Evolutionary conservation across 2,113 vertebrate genomes (phyloP), one percentile per base, ranked within the genome.

Genomic region (Neoarius graeffei): DNA sequence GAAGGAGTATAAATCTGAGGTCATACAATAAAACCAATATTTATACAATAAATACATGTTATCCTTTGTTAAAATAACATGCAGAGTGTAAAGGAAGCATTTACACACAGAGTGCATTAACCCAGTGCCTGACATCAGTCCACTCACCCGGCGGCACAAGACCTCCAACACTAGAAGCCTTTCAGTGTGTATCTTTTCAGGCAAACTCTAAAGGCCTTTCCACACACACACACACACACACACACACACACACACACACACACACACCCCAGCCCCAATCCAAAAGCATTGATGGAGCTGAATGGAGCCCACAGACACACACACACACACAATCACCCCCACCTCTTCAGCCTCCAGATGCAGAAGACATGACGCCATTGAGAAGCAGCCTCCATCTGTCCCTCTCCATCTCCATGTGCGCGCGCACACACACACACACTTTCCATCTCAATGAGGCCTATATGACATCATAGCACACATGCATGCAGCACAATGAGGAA

Each of bases 301-400:
- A 89, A 89, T 89, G 85, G 88, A 89, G 88, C 85, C 85, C 73
- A 83, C 77, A 79, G 30, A 86, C 81, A 86, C 69, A 66, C 81
- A 88, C 89, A n/a, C n/a, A n/a, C 76, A 60, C 81, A 88, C 89
- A 89, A 77, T 84, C 88, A 84, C 76, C 50, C 86, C 64, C 76
- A 79, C 67, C 82, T 79, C 85, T 89, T 87, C 86, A 83, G 67
- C 89, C 89, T 91, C 90, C 87, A 91, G 90, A 90, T 91, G 90
- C 90, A 91, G 85, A 88, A 91, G 90, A 91, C 90, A 91, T 91
- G 90, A 91, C 89, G 90, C 89, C 90, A 91, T 91, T 89, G 87
- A 89, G 87, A 81, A 89, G 82, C 82, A 87, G 89, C 85, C 87
- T 89, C 90, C 90, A 91, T 91, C 90, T 91, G 90, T 88, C 89